Base-by-base conservation (phyloP, 1,140 invertebrate genomes). In the Musca domestica region DNA sequence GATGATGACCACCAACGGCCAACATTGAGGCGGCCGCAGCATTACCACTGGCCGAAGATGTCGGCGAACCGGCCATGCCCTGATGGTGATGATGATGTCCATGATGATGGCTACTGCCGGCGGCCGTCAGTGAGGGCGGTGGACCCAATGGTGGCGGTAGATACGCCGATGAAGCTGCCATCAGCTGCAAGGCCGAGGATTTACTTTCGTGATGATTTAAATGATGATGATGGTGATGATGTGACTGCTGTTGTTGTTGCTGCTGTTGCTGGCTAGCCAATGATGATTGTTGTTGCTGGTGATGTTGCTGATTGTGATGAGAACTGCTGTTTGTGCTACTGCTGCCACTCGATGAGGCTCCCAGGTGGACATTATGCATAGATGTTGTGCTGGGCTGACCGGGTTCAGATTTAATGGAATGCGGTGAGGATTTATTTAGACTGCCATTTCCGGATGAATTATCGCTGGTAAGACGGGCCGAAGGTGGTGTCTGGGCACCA, bases 351-450 rank as follows among this genome's bases (percentile, higher is more conserved):
- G 84, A 76, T 10, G 76, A 78, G 25, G 76, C 76, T 6, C 77
- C 77, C 64, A 80, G 67, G 48, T 80, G 77, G 25, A 80, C 77
- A 63, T 76, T 76, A 48, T 80, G 80, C 73, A 78, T 71, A 3
- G 19, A n/a, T 47, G 23, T 41, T 41, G 48, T 77, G n/a, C n/a
- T 76, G 22, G 23, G 17, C 20, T 54, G 22, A n/a, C 76, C 76
- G 46, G 75, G 74, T 49, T 80, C 80, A 20, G 80, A 80, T 70
- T 82, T 81, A 49, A 78, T 76, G 1, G 79, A 78, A 66, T 78
- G 77, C 12, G 77, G 79, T 10, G 79, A 76, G 22, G 76, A 78
- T 65, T 81, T 82, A 84, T 86, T 79, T 61, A 73, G 71, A 64
- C 74, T 79, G 72, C 74, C 76, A 68, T 74, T 79, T 49, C 71